Conservation (phyloP, 1,140 invertebrate genomes). For the Helicoverpa armigera region DNA sequence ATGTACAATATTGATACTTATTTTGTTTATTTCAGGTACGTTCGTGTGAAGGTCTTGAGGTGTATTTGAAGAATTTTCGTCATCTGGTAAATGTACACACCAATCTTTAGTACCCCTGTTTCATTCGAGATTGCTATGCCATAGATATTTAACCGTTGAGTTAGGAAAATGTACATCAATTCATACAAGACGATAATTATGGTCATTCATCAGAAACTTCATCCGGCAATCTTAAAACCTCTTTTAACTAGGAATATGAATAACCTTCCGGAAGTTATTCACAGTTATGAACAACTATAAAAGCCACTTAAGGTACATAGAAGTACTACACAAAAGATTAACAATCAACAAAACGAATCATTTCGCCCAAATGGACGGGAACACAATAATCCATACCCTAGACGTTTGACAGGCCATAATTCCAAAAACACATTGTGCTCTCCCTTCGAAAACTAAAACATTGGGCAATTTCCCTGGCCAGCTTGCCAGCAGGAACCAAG, state of each 20-base stretch:
- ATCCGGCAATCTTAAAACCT: too few relatives aligned
- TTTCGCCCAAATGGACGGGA: neutral
- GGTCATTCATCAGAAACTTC: too few relatives aligned
- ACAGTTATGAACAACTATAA: too few relatives aligned
- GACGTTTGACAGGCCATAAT: slow-evolving; percentile 39
- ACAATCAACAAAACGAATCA: neutral
- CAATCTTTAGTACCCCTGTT: neutral
- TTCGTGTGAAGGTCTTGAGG: slow-evolving; percentile 8
- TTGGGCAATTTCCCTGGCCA: slow-evolving; percentile 6
- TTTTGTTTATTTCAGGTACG: slow-evolving; percentile 43
- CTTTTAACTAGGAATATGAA: too few relatives aligned
- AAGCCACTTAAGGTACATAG: too few relatives aligned
- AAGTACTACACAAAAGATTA: neutral
- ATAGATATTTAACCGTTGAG: too few relatives aligned
- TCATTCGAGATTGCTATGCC: too few relatives aligned
- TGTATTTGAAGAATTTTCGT: slow-evolving; percentile 10
- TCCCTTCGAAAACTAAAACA: slow-evolving; percentile 28
- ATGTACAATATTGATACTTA: slow-evolving; percentile 30
- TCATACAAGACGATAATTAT: too few relatives aligned
- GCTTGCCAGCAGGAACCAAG: slow-evolving; percentile 33
- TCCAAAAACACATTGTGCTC: slow-evolving; percentile 24
- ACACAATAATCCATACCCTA: slow-evolving; percentile 5
- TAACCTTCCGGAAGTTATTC: too few relatives aligned
- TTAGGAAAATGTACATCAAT: too few relatives aligned
- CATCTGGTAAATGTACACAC: slow-evolving; percentile 10